These are phyloP conservation scores for Drosophila paranaensis DNA, from an alignment of 2,888 invertebrate genomes.

Conservation along the genomic window DNA sequence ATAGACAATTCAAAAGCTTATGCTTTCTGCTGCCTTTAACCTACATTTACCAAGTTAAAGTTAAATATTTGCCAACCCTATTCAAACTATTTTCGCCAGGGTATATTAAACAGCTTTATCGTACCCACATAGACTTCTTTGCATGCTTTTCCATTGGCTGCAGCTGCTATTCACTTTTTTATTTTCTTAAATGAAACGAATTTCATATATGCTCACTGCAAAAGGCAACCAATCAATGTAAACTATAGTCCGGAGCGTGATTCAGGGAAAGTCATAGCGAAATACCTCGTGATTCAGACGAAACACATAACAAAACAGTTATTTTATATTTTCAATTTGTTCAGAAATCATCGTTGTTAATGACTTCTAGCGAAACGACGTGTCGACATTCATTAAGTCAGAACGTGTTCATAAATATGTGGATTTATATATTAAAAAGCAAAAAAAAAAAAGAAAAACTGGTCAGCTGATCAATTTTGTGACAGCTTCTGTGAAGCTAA, in stretches of 20 bases:
- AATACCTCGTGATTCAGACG: constrained; percentile 3
- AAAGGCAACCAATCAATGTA: constrained; percentile 23
- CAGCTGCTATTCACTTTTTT: constrained; percentile 48
- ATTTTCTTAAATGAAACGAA: constrained; percentile 59
- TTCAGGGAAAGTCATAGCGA: constrained; percentile 7
- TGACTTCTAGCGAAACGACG: constrained; percentile 4
- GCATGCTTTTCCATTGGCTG: background rate
- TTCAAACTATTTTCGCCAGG: too few relatives aligned
- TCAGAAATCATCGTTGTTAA: background rate
- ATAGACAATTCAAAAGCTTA: too few relatives aligned
- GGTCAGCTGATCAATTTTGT: constrained; percentile 23
- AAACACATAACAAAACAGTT: background rate
- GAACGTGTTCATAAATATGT: constrained; percentile 9
- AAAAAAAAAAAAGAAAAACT: background rate
- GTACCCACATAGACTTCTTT: background rate
- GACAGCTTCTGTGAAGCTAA: constrained; percentile 6
- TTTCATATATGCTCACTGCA: constrained; percentile 33
- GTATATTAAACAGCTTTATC: background rate
- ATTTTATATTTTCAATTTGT: background rate
- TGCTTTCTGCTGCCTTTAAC: too few relatives aligned
- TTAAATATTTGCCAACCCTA: too few relatives aligned
- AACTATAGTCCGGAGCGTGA: constrained; percentile 21
- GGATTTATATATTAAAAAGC: background rate
- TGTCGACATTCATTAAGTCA: background rate
- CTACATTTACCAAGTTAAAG: too few relatives aligned